phyloP scores from a whole-genome alignment of 2,888 invertebrate species.

The Stenodera caucasica region DNA sequence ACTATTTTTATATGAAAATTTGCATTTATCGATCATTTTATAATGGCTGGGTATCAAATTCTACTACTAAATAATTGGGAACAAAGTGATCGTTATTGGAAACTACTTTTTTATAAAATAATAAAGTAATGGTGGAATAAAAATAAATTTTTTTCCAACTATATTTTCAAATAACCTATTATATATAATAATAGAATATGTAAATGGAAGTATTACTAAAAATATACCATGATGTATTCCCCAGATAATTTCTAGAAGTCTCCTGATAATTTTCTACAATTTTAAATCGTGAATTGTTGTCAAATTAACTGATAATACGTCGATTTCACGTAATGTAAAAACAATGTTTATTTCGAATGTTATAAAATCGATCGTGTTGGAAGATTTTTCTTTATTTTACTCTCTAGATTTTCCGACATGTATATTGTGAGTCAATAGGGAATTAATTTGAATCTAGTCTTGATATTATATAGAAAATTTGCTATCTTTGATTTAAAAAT shows the following conservation, averaged over 20 bases:
- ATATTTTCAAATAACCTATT: too few relatives aligned
- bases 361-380: background rate
- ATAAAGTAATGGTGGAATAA: background rate
- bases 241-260: background rate
- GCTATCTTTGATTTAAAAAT: too few relatives aligned
- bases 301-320: background rate
- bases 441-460: too few relatives aligned
- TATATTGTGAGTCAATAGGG: too few relatives aligned
- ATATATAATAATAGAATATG: too few relatives aligned
- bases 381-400: background rate
- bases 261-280: background rate
- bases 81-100: background rate
- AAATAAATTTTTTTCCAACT: too few relatives aligned
- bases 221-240: too few relatives aligned
- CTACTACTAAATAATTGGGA: background rate
- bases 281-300: background rate
- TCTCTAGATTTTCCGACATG: too few relatives aligned
- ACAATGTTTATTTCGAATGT: background rate
- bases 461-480: too few relatives aligned
- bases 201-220: too few relatives aligned
- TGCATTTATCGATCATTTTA: background rate
- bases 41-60: background rate
- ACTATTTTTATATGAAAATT: background rate
- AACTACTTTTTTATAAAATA: background rate
- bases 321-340: background rate